phyloP scores from a whole-genome alignment of 1,140 invertebrate species.

The Drosophila pseudoananassae region DNA sequence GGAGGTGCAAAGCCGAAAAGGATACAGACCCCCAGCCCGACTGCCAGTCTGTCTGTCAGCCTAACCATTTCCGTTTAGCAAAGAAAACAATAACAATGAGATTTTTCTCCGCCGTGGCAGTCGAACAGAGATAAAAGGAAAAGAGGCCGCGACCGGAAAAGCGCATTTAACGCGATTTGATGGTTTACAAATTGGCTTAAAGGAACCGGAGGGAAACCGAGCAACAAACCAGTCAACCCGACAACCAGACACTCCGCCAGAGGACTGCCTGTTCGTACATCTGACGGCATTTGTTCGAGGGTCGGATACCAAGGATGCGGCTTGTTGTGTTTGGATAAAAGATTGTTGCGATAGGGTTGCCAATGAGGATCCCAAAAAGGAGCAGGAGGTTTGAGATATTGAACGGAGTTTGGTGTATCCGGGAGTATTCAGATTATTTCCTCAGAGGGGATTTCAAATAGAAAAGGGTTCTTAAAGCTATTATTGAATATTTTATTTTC shows the following conservation, averaged over 20 bases:
- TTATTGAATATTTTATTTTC: constrained; percentile 25
- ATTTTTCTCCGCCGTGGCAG: constrained; percentile 50
- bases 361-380: constrained; percentile 10
- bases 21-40: constrained; percentile 23
- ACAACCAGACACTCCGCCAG: constrained; percentile 29
- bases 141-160: constrained; percentile 70
- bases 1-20: constrained; percentile 46
- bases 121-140: constrained; percentile 32
- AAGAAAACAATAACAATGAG: constrained; percentile 77
- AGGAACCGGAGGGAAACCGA: constrained; percentile 55
- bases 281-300: constrained; percentile 63
- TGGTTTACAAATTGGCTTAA: constrained; percentile 82
- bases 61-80: constrained; percentile 77
- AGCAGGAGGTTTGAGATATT: constrained; percentile 8
- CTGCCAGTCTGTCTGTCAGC: constrained; percentile 24
- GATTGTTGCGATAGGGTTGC: constrained; percentile 59
- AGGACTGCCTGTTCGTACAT: constrained; percentile 33
- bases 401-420: constrained; percentile 28
- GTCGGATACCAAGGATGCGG: constrained; percentile 52
- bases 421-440: constrained; percentile 8
- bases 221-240: constrained; percentile 14
- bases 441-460: constrained; percentile 12
- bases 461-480: constrained; percentile 1
- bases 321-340: constrained; percentile 65
- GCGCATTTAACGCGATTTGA: constrained; percentile 82